Conservation (phyloP, 2,888 invertebrate genomes). For the Melangyna quadrimaculata region DNA sequence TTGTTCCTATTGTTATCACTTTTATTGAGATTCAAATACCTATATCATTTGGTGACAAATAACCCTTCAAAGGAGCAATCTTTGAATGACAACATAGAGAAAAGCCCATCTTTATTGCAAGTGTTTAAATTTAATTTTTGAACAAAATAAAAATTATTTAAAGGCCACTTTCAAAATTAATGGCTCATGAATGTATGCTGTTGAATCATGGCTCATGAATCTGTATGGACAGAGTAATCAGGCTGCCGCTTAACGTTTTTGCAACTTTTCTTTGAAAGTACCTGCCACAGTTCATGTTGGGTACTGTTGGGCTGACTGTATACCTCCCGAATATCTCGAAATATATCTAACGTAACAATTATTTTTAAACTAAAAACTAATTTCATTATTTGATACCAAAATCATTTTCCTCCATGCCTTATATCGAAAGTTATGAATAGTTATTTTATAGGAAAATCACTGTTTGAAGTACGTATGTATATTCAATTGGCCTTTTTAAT, state of each 20-base stretch:
- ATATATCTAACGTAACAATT: too few relatives aligned
- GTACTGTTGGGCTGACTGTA: background rate
- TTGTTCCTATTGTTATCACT: background rate
- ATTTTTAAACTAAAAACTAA: too few relatives aligned
- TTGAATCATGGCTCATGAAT: too few relatives aligned
- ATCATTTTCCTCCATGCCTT: too few relatives aligned
- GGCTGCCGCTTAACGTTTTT: background rate
- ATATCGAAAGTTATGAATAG: too few relatives aligned
- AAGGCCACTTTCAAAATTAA: constrained; percentile 4
- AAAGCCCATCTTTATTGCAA: background rate
- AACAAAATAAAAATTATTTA: background rate
- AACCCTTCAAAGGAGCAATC: background rate
- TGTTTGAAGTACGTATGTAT: too few relatives aligned
- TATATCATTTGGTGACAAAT: background rate
- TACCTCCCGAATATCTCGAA: too few relatives aligned
- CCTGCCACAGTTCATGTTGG: background rate
- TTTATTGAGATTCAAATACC: background rate
- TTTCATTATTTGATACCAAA: too few relatives aligned
- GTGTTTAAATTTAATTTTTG: background rate
- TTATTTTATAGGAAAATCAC: too few relatives aligned
- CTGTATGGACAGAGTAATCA: background rate
- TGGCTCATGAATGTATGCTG: background rate
- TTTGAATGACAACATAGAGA: background rate
- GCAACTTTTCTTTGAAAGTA: background rate
- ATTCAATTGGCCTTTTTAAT: too few relatives aligned